Percentiles rank a stretch among this genome's conserved stretches.
Evolutionary conservation across 2,888 invertebrate species (phyloP).

Genomic region (Epinotia ramella): DNA sequence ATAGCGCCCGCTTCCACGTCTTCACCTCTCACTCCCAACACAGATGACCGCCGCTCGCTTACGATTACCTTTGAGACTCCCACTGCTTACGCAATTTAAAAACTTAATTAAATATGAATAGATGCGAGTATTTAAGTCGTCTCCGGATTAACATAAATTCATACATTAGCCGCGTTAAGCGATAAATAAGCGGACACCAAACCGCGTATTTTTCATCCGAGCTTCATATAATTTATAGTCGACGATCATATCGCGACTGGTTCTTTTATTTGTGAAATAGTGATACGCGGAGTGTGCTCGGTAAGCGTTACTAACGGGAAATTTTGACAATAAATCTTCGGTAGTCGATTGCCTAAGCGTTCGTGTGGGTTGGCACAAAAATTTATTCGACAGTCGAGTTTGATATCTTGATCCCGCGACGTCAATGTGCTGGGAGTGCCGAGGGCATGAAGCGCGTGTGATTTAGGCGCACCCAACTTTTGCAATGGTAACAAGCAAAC

Average conservation of each 20-base stretch:
- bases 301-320: slow-evolving; percentile 85
- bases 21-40: slow-evolving; percentile 43
- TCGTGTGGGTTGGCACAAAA: slow-evolving; percentile 81
- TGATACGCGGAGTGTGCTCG: slow-evolving; percentile 84
- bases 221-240: slow-evolving; percentile 82
- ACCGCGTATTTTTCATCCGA: slow-evolving; percentile 83
- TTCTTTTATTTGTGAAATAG: slow-evolving; percentile 85
- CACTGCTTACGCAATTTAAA: slow-evolving; percentile 45
- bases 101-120: slow-evolving; percentile 54
- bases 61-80: slow-evolving; percentile 43
- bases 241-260: slow-evolving; percentile 84
- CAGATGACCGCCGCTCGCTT: slow-evolving; percentile 58
- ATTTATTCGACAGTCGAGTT: slow-evolving; percentile 78
- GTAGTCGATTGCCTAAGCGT: slow-evolving; percentile 84
- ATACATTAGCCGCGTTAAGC: slow-evolving; percentile 73
- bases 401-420: slow-evolving; percentile 81
- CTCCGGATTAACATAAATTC: slow-evolving; percentile 72
- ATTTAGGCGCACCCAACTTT: slow-evolving; percentile 25
- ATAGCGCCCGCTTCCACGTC: slow-evolving; percentile 60
- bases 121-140: slow-evolving; percentile 65
- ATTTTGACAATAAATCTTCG: slow-evolving; percentile 84
- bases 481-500: slow-evolving; percentile 30
- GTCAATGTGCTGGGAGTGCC: slow-evolving; percentile 62
- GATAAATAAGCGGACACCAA: slow-evolving; percentile 81
- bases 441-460: slow-evolving; percentile 55